Conservation (phyloP, 2,888 invertebrate species). For the Eupithecia abbreviata region DNA sequence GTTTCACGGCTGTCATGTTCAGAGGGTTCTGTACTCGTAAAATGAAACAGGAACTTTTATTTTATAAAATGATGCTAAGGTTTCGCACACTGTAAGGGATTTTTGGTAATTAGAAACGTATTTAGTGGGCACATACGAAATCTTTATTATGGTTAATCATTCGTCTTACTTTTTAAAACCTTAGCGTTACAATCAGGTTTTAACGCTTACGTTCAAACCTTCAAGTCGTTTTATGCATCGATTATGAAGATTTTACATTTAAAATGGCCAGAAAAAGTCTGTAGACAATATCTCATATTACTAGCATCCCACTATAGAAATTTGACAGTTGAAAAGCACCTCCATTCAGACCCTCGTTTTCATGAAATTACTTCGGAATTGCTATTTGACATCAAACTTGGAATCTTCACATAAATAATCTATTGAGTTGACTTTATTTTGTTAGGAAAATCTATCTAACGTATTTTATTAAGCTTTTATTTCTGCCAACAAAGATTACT, state of each 20-base stretch:
- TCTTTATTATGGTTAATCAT: too few relatives aligned
- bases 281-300: background rate
- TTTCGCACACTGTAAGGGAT: background rate
- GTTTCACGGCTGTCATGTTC: slow-evolving; percentile 54
- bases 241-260: background rate
- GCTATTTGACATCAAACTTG: background rate
- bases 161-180: background rate
- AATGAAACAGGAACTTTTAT: slow-evolving; percentile 39
- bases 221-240: background rate
- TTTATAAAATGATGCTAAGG: slow-evolving; percentile 17
- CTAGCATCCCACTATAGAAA: background rate
- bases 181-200: too few relatives aligned
- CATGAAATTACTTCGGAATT: background rate
- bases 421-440: slow-evolving; percentile 16
- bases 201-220: too few relatives aligned
- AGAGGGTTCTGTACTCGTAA: slow-evolving; percentile 46
- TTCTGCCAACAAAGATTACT: slow-evolving; percentile 7
- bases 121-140: too few relatives aligned
- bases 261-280: background rate
- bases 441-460: slow-evolving; percentile 10
- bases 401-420: background rate
- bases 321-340: slow-evolving; percentile 4
- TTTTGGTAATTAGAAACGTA: background rate
- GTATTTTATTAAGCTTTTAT: slow-evolving; percentile 4
- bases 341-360: background rate